Base-by-base conservation (phyloP, 1,140 invertebrate genomes). In the Calycopis cecrops region DNA sequence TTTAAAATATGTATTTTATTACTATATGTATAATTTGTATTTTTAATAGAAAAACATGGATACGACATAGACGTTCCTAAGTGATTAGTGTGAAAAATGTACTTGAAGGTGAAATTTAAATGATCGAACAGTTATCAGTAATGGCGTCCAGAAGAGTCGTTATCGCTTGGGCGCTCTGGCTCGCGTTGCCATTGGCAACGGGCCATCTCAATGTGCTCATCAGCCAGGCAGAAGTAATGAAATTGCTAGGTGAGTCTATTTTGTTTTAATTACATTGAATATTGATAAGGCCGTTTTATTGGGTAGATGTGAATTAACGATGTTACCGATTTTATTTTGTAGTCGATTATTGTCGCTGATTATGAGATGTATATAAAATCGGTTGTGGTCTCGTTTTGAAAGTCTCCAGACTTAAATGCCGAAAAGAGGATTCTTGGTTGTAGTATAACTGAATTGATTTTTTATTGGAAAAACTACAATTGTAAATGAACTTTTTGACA, bases 191-290 rank as follows among this genome's bases (percentile, higher is more conserved):
- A 65, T 69, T 85, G 72, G 79, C 77, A 75, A 82, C 81, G 62
- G 71, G 91, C 72, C 92, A 93, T 88, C 89, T 93, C 59, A 93
- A 94, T 77, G 91, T 94, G 69, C 93, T 93, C 83, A 93, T 94
- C 88, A 93, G 92, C 76, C 91, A 93, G 76, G 89, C 91, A 48
- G 92, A 94, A 88, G 92, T 94, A 69, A 92, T 92, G 89, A 93
- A 93, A 80, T 88, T 94, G 62, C 83, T 94, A 78, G 93, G 93
- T 94, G 87, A 91, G 88, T 53, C 33, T 17, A 63, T 49, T 37
- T n/a, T 34, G 54, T 44, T 62, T 60, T 42, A 63, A 61, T 55
- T 40, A 37, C 35, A n/a, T 37, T 44, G 40, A 44, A 44, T 44
- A 44, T 44, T 44, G 16, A 44, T 44, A 14, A 44, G 40, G 14